phyloP scores from a whole-genome alignment of 2,113 vertebrate species.

The Merops nubicus region DNA sequence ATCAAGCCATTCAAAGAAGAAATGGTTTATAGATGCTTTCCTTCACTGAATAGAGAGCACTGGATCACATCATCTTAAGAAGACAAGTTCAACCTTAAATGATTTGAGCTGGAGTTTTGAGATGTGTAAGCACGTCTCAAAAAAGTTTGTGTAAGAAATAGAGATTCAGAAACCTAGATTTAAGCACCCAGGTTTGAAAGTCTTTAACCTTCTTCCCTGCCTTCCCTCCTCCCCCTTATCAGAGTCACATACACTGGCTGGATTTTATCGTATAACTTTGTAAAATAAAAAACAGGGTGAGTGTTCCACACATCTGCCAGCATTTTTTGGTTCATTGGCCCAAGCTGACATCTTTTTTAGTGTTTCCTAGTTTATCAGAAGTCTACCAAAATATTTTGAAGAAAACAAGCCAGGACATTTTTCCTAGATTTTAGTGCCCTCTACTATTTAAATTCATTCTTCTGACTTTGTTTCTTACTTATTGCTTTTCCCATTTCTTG shows the following conservation, averaged over 20 bases:
- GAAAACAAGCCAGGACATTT: not conserved
- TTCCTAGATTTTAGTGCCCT: not conserved
- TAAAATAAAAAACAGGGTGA: not conserved
- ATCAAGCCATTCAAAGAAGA: not conserved
- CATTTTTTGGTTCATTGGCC: conserved; percentile 6
- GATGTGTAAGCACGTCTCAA: not conserved
- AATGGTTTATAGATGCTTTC: not conserved
- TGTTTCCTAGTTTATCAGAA: conserved; percentile 14
- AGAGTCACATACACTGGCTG: not conserved
- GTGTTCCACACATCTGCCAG: not conserved
- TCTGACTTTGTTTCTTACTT: not conserved
- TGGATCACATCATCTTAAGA: not conserved
- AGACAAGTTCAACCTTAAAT: not conserved
- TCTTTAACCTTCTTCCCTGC: not conserved
- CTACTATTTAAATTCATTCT: not conserved
- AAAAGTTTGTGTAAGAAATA: not conserved
- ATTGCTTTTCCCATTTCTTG: not conserved
- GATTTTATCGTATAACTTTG: not conserved
- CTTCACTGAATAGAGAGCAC: not conserved
- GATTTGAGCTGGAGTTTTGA: not conserved
- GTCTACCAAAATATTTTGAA: conserved; percentile 13
- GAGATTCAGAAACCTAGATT: not conserved
- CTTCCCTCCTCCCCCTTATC: not conserved
- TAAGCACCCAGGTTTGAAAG: not conserved
- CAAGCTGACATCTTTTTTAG: not conserved